Evolutionary conservation across 2,113 vertebrate species (phyloP).

Genomic region (Grantiella picta): DNA sequence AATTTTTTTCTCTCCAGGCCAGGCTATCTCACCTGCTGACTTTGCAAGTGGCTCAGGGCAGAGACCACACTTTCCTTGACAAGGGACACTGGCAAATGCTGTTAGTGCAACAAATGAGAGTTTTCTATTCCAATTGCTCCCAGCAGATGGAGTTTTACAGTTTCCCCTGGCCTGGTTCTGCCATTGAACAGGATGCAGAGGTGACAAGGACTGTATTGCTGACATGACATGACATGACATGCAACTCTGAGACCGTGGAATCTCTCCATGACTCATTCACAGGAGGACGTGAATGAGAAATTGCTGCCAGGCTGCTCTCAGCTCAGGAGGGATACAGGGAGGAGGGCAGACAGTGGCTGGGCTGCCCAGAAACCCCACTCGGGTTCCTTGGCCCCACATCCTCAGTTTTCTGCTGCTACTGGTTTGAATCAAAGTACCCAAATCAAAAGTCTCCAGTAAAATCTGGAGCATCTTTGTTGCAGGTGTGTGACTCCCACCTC

Average conservation of each 20-base stretch:
- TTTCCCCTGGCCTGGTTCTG: not conserved
- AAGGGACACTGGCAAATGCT: not conserved
- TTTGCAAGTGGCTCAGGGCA: not conserved
- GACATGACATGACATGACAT: not conserved
- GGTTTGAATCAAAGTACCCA: not conserved
- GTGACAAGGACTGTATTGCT: not conserved
- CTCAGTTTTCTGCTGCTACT: not conserved
- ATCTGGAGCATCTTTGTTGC: not conserved
- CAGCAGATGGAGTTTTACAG: not conserved
- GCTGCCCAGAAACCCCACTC: not conserved
- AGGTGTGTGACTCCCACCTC: not conserved
- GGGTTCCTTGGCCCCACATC: not conserved
- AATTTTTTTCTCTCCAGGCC: not conserved
- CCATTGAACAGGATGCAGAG: not conserved
- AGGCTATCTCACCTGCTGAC: not conserved
- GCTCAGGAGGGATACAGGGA: not conserved
- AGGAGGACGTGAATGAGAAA: not conserved
- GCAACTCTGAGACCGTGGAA: accelerated
- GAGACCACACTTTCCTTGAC: not conserved
- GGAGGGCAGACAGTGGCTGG: accelerated
- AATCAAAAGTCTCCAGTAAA: not conserved
- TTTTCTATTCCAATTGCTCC: accelerated
- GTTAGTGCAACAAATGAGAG: not conserved
- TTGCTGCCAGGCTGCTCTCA: not conserved
- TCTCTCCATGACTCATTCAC: accelerated